Conservation (phyloP, 2,113 vertebrate genomes). For the Paracanthobrama guichenoti region DNA sequence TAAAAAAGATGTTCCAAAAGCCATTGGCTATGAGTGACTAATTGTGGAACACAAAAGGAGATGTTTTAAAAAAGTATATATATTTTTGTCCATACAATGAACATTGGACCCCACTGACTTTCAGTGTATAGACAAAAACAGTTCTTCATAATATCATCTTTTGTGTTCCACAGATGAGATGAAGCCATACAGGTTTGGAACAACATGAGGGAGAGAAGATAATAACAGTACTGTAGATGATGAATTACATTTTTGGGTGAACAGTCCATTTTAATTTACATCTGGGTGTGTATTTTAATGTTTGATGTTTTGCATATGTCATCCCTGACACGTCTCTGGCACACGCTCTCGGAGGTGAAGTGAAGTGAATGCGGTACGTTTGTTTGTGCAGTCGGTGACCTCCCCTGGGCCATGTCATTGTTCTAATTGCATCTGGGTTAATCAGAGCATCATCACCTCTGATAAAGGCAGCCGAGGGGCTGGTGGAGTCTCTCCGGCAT, state of each 20-base stretch:
- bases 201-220: background rate
- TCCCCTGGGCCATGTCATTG: constrained; percentile 45
- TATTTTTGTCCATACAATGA: background rate
- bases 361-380: constrained; percentile 18
- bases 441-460: constrained; percentile 55
- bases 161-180: background rate
- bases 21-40: too few relatives aligned
- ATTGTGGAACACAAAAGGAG: background rate
- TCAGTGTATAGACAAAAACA: background rate
- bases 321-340: constrained; percentile 21
- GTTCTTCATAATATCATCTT: background rate
- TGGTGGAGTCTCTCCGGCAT: constrained; percentile 48
- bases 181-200: background rate
- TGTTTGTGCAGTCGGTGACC: constrained; percentile 40
- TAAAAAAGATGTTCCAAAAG: too few relatives aligned
- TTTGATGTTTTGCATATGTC: constrained; percentile 39
- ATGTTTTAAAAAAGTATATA: background rate
- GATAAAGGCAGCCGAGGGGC: constrained; percentile 43
- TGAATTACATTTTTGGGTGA: background rate
- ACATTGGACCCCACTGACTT: background rate
- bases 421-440: constrained; percentile 59
- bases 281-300: background rate
- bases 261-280: background rate
- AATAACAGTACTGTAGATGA: background rate
- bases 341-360: background rate